A percentile compares a stretch with the other conserved stretches of the same genome.
These are phyloP conservation scores for Lasioglossum malachurum DNA, from an alignment of 2,888 invertebrate genomes.

Conservation along the genomic window DNA sequence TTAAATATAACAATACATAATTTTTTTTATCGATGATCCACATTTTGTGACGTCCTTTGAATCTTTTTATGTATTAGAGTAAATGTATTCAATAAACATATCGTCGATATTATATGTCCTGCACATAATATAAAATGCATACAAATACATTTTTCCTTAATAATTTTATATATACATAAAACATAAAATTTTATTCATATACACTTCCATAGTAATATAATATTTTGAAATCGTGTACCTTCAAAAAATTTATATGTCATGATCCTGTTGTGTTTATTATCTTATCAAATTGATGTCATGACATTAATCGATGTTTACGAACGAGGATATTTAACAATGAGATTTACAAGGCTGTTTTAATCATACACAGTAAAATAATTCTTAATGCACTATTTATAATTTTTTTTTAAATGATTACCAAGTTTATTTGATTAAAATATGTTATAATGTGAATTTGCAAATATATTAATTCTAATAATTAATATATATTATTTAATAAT, in stretches of 20 bases:
- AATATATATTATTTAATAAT: background rate
- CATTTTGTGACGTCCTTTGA: background rate
- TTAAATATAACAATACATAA: background rate
- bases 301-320: background rate
- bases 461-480: background rate
- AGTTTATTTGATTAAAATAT: background rate
- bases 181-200: background rate
- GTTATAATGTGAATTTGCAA: background rate
- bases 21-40: background rate
- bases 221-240: background rate
- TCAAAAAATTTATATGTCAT: background rate
- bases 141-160: background rate
- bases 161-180: background rate
- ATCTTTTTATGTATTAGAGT: background rate
- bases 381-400: background rate
- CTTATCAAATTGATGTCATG: background rate
- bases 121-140: background rate
- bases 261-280: background rate
- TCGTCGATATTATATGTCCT: background rate
- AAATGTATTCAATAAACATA: background rate
- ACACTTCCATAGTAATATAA: background rate
- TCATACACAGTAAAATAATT: background rate
- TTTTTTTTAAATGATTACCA: background rate
- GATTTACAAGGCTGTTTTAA: background rate
- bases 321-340: background rate